Conservation (phyloP, 2,113 vertebrate species). For the Corythornis madagascariensis region DNA sequence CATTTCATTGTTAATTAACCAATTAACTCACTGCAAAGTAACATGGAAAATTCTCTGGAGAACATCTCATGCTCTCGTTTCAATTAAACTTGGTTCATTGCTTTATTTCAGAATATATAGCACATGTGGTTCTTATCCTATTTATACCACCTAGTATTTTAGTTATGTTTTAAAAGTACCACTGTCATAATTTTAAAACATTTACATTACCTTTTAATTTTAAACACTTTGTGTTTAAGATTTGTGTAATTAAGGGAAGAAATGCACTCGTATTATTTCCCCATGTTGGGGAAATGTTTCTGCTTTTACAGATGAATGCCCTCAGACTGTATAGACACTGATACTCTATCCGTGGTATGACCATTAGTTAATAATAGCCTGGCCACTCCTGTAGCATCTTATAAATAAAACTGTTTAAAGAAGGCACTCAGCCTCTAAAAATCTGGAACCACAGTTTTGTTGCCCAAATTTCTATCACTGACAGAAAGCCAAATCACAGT, state of each 20-base stretch:
- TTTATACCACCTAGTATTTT: neutral
- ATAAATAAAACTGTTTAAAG: conserved; percentile 11
- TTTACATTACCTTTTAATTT: conserved; percentile 14
- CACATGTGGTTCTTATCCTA: neutral
- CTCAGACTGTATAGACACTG: neutral
- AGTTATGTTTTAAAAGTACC: neutral
- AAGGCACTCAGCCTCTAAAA: neutral
- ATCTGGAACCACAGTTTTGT: neutral
- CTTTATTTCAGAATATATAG: neutral
- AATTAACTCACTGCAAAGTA: neutral
- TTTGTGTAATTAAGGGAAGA: conserved; percentile 16
- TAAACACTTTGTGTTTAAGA: conserved; percentile 14
- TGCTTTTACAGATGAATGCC: neutral
- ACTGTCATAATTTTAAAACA: neutral
- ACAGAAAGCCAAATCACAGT: neutral
- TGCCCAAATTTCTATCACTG: neutral
- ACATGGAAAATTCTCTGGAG: neutral
- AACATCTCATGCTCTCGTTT: neutral
- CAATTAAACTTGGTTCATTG: neutral
- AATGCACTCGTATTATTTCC: neutral
- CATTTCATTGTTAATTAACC: neutral
- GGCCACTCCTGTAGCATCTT: neutral
- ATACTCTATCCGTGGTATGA: neutral
- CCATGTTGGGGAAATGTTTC: neutral
- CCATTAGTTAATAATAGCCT: conserved; percentile 10